Percentiles rank a stretch among this genome's conserved stretches.
Evolutionary conservation across 2,888 invertebrate species (phyloP).

Genomic region (Cataglyphis albicans): DNA sequence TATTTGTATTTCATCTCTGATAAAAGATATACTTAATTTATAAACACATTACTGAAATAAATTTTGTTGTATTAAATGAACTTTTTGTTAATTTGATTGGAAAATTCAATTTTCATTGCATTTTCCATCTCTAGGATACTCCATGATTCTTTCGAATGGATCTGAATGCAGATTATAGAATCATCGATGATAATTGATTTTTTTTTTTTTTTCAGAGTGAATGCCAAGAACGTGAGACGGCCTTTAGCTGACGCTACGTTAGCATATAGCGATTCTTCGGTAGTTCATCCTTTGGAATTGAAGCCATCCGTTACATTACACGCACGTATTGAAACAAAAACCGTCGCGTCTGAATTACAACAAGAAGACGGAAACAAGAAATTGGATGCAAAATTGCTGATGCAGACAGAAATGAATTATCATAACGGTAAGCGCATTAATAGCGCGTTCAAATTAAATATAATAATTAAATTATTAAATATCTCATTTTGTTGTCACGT

Average conservation of each 20-base stretch:
- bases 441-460: neutral
- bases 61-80: neutral
- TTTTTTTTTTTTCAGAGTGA: conserved; percentile 57
- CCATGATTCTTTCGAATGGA: neutral
- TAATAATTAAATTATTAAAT: conserved; percentile 18
- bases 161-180: neutral
- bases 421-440: conserved; percentile 18
- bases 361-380: conserved; percentile 20
- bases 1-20: neutral
- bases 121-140: neutral
- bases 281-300: conserved; percentile 16
- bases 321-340: conserved; percentile 66
- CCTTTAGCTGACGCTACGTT: conserved; percentile 79
- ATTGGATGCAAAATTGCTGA: conserved; percentile 6
- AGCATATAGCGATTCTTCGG: conserved; percentile 29
- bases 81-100: neutral
- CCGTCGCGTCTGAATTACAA: conserved; percentile 29
- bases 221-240: conserved; percentile 72
- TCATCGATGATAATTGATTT: neutral
- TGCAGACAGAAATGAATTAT: conserved; percentile 20
- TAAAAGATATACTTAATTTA: neutral
- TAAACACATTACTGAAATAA: neutral
- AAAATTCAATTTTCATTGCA: neutral
- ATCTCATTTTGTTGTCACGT: neutral
- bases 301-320: conserved; percentile 52